Conservation (phyloP, 2,797 vertebrate genomes). For the Rhinoraja longicauda region DNA sequence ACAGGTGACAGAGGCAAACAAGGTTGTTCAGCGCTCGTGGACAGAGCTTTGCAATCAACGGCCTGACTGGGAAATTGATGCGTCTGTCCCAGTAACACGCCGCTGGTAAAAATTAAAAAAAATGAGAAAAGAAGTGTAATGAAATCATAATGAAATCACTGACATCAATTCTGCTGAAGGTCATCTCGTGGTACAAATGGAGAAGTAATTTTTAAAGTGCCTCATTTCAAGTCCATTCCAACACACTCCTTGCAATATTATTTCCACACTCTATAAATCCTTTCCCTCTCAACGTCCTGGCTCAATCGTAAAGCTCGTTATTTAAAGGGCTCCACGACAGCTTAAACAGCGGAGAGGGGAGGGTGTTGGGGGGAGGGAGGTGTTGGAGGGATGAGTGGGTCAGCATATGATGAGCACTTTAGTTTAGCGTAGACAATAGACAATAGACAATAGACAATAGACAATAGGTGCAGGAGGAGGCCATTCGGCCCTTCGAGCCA, state of each 20-base stretch:
- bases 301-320: not conserved
- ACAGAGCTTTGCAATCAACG: not conserved
- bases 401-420: too few species aligned
- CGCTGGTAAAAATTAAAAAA: not conserved
- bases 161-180: slow-evolving; percentile 29
- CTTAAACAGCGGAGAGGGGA: not conserved
- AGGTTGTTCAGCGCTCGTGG: too few species aligned
- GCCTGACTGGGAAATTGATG: not conserved
- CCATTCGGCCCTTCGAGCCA: too few species aligned
- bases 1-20: not conserved
- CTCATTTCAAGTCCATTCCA: not conserved
- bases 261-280: not conserved
- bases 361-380: too few species aligned
- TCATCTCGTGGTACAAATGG: not conserved
- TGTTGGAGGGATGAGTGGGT: too few species aligned
- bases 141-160: slow-evolving; percentile 18
- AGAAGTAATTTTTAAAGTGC: not conserved
- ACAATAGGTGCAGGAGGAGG: too few species aligned
- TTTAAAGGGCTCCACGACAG: not conserved
- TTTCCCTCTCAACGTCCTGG: not conserved
- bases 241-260: not conserved
- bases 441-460: too few species aligned
- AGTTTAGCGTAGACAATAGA: too few species aligned
- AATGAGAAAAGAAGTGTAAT: not conserved
- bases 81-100: slow-evolving; percentile 16